Conservation (phyloP, 2,113 vertebrate species). For the Campylomormyrus numenius region DNA sequence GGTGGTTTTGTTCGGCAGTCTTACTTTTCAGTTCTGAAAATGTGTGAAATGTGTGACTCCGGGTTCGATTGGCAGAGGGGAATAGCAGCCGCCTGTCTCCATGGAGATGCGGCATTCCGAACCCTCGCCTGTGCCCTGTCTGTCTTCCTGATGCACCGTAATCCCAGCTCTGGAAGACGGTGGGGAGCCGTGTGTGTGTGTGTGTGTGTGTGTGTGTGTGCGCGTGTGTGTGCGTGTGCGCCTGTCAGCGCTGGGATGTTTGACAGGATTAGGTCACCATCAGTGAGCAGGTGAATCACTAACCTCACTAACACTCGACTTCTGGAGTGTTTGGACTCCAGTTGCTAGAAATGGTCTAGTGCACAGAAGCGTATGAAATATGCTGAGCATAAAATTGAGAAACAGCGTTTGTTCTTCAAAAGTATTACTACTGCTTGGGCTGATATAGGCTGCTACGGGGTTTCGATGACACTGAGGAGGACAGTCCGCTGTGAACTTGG, state of each 20-base stretch:
- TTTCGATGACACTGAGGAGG: background rate
- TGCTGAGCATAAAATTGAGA: background rate
- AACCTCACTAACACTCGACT: conserved; percentile 42
- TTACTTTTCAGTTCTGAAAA: background rate
- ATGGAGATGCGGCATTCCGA: background rate
- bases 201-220: accelerated
- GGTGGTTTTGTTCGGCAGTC: background rate
- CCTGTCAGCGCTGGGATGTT: conserved; percentile 19
- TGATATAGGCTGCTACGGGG: background rate
- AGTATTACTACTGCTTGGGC: background rate
- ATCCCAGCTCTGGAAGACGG: background rate
- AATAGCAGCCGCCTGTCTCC: background rate
- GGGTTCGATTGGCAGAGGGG: background rate
- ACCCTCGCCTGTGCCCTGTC: background rate
- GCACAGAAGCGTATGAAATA: background rate
- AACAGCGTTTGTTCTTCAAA: background rate
- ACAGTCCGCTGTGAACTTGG: background rate
- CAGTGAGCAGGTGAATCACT: conserved; percentile 22
- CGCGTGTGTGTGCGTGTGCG: background rate
- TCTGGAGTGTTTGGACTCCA: conserved; percentile 11
- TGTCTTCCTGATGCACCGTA: background rate
- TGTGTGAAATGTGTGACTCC: background rate
- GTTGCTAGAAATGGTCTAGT: background rate
- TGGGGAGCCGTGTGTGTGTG: background rate
- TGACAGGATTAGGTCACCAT: background rate